Conservation (phyloP, 2,888 invertebrate genomes). For the Ferrisia virgata region DNA sequence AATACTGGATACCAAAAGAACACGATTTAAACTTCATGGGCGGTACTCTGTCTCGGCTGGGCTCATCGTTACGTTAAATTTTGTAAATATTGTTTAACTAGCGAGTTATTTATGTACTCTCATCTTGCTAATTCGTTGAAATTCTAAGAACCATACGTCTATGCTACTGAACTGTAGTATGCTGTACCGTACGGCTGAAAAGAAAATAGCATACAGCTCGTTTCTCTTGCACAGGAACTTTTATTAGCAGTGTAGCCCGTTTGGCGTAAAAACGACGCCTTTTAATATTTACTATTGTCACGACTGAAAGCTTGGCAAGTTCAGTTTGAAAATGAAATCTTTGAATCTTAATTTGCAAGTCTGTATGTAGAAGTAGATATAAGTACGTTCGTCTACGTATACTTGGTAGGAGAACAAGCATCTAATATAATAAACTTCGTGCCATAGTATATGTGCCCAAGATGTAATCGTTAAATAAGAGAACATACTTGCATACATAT, state of each 20-base stretch:
- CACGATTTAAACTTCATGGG: not conserved
- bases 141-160: slow-evolving; percentile 17
- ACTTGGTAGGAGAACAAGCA: not conserved
- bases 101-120: slow-evolving; percentile 8
- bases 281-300: slow-evolving; percentile 17
- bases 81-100: slow-evolving; percentile 12
- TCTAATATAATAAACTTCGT: not conserved
- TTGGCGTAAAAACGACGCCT: slow-evolving; percentile 12
- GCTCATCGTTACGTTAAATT: slow-evolving; percentile 1
- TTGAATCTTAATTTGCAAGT: slow-evolving; percentile 13
- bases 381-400: too few species aligned
- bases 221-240: not conserved
- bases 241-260: not conserved
- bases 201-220: slow-evolving; percentile 7
- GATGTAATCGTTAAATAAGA: not conserved
- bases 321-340: not conserved
- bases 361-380: too few species aligned
- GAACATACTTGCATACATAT: too few species aligned
- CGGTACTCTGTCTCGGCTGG: not conserved
- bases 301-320: slow-evolving; percentile 5
- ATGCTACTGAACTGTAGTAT: too few species aligned
- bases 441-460: not conserved
- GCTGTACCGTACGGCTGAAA: not conserved
- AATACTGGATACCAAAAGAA: not conserved
- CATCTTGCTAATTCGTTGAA: slow-evolving; percentile 9